phyloP scores from a whole-genome alignment of 2,113 vertebrate species.

The Noctilio leporinus region DNA sequence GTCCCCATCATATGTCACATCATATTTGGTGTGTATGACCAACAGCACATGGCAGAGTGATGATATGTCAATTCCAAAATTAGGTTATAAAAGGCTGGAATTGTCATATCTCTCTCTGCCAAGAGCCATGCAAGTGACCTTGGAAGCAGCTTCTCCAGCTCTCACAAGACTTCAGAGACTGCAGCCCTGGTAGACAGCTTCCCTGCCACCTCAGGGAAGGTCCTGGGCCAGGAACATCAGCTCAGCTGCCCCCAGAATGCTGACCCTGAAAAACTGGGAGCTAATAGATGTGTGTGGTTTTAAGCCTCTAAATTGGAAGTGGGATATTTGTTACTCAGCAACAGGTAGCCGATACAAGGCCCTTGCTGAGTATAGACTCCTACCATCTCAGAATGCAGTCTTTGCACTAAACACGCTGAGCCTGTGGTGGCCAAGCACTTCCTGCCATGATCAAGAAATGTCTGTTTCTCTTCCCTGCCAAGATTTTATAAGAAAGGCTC shows the following conservation, averaged over 20 bases:
- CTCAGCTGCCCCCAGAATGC: not conserved
- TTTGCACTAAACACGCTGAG: accelerated
- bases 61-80: not conserved
- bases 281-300: not conserved
- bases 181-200: not conserved
- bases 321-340: not conserved
- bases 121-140: accelerated
- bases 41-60: not conserved
- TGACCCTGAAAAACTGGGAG: not conserved
- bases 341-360: not conserved
- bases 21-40: not conserved
- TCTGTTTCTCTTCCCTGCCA: not conserved
- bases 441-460: not conserved
- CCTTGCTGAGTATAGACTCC: not conserved
- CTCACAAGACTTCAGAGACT: not conserved
- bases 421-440: accelerated
- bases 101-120: not conserved
- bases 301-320: not conserved
- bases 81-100: not conserved
- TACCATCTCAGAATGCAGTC: not conserved
- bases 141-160: not conserved
- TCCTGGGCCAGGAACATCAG: too few species aligned
- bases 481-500: not conserved
- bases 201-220: too few species aligned
- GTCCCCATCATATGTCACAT: not conserved